Conservation (phyloP, 1,140 invertebrate genomes). For the Aphis craccivora region DNA sequence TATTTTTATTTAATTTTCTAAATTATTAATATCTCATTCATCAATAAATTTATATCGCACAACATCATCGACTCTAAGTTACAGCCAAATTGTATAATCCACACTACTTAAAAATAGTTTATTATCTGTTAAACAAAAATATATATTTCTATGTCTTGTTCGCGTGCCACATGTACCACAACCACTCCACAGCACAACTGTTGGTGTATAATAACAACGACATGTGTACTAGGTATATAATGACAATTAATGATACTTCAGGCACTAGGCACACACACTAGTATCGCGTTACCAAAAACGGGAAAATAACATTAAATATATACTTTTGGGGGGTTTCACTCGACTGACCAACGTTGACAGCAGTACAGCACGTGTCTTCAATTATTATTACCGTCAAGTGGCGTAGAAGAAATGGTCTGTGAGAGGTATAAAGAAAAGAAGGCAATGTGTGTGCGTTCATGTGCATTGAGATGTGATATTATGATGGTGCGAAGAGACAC, state of each 20-base stretch:
- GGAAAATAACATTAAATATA: background rate
- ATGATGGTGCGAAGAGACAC: slow-evolving; percentile 17
- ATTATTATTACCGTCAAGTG: slow-evolving; percentile 14
- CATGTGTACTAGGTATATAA: slow-evolving; percentile 29
- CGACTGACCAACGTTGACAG: slow-evolving; percentile 36
- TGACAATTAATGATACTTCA: slow-evolving; percentile 32
- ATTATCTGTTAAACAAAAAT: slow-evolving; percentile 27
- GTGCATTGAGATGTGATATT: slow-evolving; percentile 29
- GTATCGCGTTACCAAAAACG: slow-evolving; percentile 39
- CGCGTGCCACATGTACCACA: slow-evolving; percentile 32
- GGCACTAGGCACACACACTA: background rate
- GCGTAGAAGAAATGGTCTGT: background rate
- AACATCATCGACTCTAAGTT: background rate
- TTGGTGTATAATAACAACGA: slow-evolving; percentile 9
- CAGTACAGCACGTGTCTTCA: slow-evolving; percentile 17
- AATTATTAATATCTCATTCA: slow-evolving; percentile 1
- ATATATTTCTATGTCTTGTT: slow-evolving; percentile 15
- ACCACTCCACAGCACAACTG: background rate
- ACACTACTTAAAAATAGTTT: slow-evolving; percentile 19
- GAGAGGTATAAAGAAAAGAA: slow-evolving; percentile 10
- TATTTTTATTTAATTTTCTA: background rate
- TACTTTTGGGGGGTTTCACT: slow-evolving; percentile 23
- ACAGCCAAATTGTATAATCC: background rate
- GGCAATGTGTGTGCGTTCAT: background rate
- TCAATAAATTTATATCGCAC: background rate